These are phyloP conservation scores for Crotalus tigris DNA, from an alignment of 2,113 vertebrate species.

Conservation along the genomic window DNA sequence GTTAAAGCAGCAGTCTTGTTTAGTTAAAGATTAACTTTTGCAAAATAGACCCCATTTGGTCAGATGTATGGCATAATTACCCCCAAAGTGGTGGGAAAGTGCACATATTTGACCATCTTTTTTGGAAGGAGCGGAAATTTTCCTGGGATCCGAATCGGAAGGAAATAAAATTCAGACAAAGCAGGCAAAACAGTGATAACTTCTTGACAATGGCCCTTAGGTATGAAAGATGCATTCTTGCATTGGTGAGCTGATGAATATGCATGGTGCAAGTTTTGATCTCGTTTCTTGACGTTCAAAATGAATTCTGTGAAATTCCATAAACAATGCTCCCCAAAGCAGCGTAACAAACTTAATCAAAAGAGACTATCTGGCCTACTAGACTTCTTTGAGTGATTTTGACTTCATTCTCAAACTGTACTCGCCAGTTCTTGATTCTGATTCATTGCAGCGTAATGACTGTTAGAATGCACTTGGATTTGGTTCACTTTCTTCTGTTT, in stretches of 20 bases:
- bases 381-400: background rate
- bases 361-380: constrained; percentile 42
- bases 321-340: background rate
- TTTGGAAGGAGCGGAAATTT: background rate
- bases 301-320: constrained; percentile 2
- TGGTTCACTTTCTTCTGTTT: constrained; percentile 24
- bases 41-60: background rate
- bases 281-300: constrained; percentile 17
- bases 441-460: background rate
- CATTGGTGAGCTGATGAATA: background rate
- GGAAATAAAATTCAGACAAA: background rate
- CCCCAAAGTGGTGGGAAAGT: background rate
- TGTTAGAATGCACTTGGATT: constrained; percentile 28
- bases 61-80: background rate
- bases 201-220: background rate
- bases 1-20: background rate
- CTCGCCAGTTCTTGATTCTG: constrained; percentile 35
- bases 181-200: background rate
- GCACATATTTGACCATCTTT: background rate
- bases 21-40: background rate
- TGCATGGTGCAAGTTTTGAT: background rate
- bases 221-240: background rate
- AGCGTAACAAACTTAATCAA: background rate
- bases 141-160: background rate
- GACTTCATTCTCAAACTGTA: background rate